These are phyloP conservation scores for Melanotaenia parkinsoni DNA, from an alignment of 2,797 vertebrate species.

Conservation along the genomic window DNA sequence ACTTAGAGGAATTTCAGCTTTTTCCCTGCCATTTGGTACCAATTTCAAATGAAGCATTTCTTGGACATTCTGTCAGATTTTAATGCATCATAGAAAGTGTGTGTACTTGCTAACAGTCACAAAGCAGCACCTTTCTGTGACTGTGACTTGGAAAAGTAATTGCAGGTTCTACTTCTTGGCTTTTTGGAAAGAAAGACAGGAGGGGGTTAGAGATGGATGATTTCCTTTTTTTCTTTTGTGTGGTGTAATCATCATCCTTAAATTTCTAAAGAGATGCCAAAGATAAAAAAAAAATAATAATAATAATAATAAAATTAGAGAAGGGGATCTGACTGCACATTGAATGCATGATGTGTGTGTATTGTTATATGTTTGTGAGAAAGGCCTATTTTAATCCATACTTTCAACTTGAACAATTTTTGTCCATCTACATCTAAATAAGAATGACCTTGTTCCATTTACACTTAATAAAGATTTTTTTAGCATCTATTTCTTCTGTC, in stretches of 20 bases:
- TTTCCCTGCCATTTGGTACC: conserved; percentile 63
- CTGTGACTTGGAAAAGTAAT: conserved; percentile 71
- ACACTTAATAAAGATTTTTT: conserved; percentile 36
- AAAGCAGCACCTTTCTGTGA: conserved; percentile 66
- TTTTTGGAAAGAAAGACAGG: conserved; percentile 67
- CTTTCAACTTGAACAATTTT: conserved; percentile 49
- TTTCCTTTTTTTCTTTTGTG: conserved; percentile 38
- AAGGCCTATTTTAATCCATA: conserved; percentile 41
- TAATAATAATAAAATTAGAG: conserved; percentile 17
- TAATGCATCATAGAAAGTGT: conserved; percentile 51
- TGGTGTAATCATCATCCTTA: conserved; percentile 63
- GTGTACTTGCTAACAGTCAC: conserved; percentile 52
- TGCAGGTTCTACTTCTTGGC: conserved; percentile 67
- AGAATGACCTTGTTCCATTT: conserved; percentile 52
- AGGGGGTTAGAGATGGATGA: conserved; percentile 59
- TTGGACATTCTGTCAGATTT: conserved; percentile 53
- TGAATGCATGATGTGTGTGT: conserved; percentile 6
- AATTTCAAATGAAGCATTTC: conserved; percentile 62
- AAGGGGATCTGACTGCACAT: conserved; percentile 33
- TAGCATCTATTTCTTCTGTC: conserved; percentile 29
- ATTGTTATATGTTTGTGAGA: conserved; percentile 2
- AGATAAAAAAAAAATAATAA: conserved; percentile 23
- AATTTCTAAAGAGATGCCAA: conserved; percentile 58
- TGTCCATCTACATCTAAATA: conserved; percentile 45
- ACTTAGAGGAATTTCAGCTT: conserved; percentile 37